Evolutionary conservation across 2,888 invertebrate genomes (phyloP), one percentile per base, ranked within the genome.

Genomic region (Plemyria rubiginata): DNA sequence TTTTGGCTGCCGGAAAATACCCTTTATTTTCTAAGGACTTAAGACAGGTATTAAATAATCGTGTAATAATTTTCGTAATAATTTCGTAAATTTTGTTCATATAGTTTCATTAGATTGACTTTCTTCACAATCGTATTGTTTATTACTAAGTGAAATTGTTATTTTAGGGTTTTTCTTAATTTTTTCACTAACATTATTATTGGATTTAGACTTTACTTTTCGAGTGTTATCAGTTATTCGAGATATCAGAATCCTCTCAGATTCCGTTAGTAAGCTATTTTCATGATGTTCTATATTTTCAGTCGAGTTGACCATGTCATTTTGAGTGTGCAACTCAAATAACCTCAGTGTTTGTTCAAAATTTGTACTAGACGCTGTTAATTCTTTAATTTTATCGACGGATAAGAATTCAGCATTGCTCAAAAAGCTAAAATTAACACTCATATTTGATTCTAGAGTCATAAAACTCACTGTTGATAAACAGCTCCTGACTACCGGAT

Each of bases 341-440:
- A 55, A 32, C 13, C 46, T 61, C 11, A 55, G n/a, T n/a, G 52
- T 52, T n/a, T 61, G 46, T 55, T 55, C 55, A 51, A 43, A 49
- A 22, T 43, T 43, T 5, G 48, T 54, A 41, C 41, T 54, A 5
- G 54, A 49, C 12, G 54, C 49, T 0, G 49, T n/a, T 12, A 54
- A 41, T n/a, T 60, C 32, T 32, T 28, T 60, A 8, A 50, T 13
- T 54, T 60, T 60, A 13, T 60, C 54, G 49, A 49, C 11, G n/a
- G 41, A 49, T 2, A 49, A 32, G 4, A 36, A 48, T 36, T 32
- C 43, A 50, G 15, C 13, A 36, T 22, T 54, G 32, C 32, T 48
- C 15, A 53, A 38, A 22, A 48, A 53, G 43, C 45, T 46, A 5
- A 45, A 52, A 12, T 13, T 49, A 49, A 40, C n/a, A 36, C 41